These are phyloP conservation scores for Bergia sp. DNA, from an alignment of 92 coral and sea anemone genomes.

Conservation along the genomic window DNA sequence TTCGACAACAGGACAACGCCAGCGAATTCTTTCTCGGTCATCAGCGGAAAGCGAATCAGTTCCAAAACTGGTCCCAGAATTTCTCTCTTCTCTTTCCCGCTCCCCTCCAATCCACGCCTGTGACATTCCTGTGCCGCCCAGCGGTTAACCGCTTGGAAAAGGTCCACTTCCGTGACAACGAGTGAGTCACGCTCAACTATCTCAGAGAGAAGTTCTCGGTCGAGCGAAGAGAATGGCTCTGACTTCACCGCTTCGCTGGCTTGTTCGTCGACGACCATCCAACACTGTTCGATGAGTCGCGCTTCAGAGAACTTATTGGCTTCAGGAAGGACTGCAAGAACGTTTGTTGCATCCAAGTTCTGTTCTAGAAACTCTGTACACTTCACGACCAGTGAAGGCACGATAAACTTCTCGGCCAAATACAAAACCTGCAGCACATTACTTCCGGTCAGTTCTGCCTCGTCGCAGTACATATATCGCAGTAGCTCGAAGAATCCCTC, in stretches of 20 bases:
- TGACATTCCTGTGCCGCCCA: constrained; percentile 62
- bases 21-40: constrained; percentile 60
- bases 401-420: constrained; percentile 70
- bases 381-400: constrained; percentile 55
- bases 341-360: constrained; percentile 60
- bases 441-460: constrained; percentile 45
- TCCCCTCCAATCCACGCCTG: constrained; percentile 29
- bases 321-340: constrained; percentile 59
- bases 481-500: constrained; percentile 68
- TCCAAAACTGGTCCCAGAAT: constrained; percentile 52
- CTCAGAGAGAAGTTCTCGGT: constrained; percentile 55
- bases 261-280: constrained; percentile 64
- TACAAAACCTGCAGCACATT: constrained; percentile 63
- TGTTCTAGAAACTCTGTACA: constrained; percentile 62
- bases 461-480: constrained; percentile 69
- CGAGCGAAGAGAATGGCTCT: constrained; percentile 49
- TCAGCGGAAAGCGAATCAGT: constrained; percentile 59
- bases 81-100: constrained; percentile 46
- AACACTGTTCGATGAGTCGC: constrained; percentile 55
- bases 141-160: constrained; percentile 65
- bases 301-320: constrained; percentile 56
- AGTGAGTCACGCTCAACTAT: constrained; percentile 61
- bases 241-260: constrained; percentile 51
- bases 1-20: constrained; percentile 42
- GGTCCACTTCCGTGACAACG: constrained; percentile 55